A percentile compares a stretch with the other conserved stretches of the same genome.
phyloP scores from a whole-genome alignment of 2,888 invertebrate species.

The Glaucopsyche alexis region DNA sequence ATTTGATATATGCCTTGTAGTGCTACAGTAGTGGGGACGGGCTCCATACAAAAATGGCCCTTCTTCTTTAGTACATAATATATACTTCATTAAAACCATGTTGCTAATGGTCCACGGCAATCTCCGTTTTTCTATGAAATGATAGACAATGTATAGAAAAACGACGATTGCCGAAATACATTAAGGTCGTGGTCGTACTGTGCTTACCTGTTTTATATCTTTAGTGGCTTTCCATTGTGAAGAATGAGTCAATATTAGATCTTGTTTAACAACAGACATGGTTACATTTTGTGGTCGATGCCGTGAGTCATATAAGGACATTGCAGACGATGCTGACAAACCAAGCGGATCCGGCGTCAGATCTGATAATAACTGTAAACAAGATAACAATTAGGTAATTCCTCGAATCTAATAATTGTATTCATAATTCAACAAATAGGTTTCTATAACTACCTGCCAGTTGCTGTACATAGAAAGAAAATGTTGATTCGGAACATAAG shows the following conservation, averaged over 20 bases:
- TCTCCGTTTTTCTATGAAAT: too few species aligned
- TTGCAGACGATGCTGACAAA: constrained; percentile 83
- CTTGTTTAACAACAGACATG: constrained; percentile 81
- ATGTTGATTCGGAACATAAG: constrained; percentile 93
- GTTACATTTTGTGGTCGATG: constrained; percentile 83
- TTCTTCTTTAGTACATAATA: too few species aligned
- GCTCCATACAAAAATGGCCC: too few species aligned
- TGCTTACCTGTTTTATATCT: constrained; percentile 64
- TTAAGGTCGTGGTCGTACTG: too few species aligned
- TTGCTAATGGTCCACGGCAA: too few species aligned
- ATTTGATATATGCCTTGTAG: too few species aligned
- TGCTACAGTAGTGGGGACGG: too few species aligned
- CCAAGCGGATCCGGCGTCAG: constrained; percentile 84
- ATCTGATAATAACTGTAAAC: constrained; percentile 83
- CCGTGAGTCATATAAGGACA: constrained; percentile 88
- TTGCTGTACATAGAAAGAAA: constrained; percentile 98
- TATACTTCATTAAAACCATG: too few species aligned
- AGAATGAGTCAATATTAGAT: constrained; percentile 83
- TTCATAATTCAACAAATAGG: constrained; percentile 32
- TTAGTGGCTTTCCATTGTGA: constrained; percentile 79
- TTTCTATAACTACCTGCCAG: constrained; percentile 85
- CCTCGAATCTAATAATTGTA: constrained; percentile 31
- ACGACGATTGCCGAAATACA: too few species aligned
- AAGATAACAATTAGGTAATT: constrained; percentile 37
- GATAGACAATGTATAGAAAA: too few species aligned